Base-by-base conservation (phyloP, 2,888 invertebrate species). In the Empis stercorea region DNA sequence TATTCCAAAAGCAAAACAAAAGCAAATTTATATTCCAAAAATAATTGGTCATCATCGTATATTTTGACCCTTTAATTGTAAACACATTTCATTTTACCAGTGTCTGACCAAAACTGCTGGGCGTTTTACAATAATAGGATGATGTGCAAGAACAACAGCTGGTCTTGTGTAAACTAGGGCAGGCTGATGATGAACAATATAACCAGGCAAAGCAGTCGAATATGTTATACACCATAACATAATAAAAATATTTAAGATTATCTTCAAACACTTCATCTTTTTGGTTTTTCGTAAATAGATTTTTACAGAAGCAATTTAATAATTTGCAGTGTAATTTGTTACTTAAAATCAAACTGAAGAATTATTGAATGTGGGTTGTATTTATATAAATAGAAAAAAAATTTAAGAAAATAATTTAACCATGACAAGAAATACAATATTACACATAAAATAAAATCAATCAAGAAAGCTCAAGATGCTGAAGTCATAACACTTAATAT, bases 201-300 rank as follows among this genome's bases (percentile, higher is more conserved):
- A 41, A 20, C 56, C 56, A n/a, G 56, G 55, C 30, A 49, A 50
- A 14, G 54, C 50, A 14, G 46, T 15, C 10, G 17, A 38, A 17
- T 4, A 17, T 17, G 38, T 14, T 13, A 46, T 43, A 13, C 47
- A 47, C 46, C 47, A 52, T 38, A 54, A 15, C 45, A 54, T 43
- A 43, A 54, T 44, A 34, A 48, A 51, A 43, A 56, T 42, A 30
- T 49, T 10, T 27, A 48, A 51, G 30, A 52, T 10, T 13, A 48
- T 43, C 44, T 53, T 51, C 27, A 48, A 11, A 43, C 52, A 53
- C 34, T 51, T 49, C 55, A 56, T 56, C 16, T 47, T 54, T 6
- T 13, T 36, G 40, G 4, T 11, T 38, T 38, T 38, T 3, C 11
- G 16, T 17, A 5, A 6, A 4, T 36, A n/a, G 2, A 6, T 36